Evolutionary conservation across 2,113 vertebrate species (phyloP).

Genomic region (Amblyornis subalaris): DNA sequence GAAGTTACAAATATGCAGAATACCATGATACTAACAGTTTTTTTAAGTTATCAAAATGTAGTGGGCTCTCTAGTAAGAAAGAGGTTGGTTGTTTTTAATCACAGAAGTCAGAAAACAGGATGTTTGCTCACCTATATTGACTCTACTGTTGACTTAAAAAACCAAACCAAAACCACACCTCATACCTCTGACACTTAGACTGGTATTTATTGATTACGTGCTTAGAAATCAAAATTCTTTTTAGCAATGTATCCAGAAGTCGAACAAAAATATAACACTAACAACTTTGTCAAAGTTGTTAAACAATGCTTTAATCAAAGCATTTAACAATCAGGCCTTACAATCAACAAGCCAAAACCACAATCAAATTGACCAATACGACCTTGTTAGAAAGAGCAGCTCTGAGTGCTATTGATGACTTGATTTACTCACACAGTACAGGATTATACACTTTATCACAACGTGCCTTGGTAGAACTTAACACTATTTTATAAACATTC

Average conservation of each 20-base stretch:
- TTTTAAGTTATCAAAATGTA: not conserved
- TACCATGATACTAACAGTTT: not conserved
- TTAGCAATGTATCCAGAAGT: not conserved
- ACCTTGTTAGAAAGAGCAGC: not conserved
- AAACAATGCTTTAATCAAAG: not conserved
- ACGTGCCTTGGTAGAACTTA: not conserved
- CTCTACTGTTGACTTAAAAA: not conserved
- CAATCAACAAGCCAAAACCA: not conserved
- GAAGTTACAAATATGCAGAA: not conserved
- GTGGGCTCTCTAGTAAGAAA: not conserved
- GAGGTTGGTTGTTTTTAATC: not conserved
- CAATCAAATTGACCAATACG: not conserved
- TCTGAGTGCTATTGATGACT: not conserved
- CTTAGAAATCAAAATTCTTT: slow-evolving; percentile 7
- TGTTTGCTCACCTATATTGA: not conserved
- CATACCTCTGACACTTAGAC: not conserved
- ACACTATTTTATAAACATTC: not conserved
- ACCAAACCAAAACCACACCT: not conserved
- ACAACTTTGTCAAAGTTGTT: not conserved
- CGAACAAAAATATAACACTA: not conserved
- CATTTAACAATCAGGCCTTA: not conserved
- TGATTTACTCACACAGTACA: not conserved
- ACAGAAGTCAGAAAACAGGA: not conserved
- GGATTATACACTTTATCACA: not conserved
- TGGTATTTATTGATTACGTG: not conserved